Conservation (phyloP, 1,140 invertebrate genomes). For the Vanessa tameamea region DNA sequence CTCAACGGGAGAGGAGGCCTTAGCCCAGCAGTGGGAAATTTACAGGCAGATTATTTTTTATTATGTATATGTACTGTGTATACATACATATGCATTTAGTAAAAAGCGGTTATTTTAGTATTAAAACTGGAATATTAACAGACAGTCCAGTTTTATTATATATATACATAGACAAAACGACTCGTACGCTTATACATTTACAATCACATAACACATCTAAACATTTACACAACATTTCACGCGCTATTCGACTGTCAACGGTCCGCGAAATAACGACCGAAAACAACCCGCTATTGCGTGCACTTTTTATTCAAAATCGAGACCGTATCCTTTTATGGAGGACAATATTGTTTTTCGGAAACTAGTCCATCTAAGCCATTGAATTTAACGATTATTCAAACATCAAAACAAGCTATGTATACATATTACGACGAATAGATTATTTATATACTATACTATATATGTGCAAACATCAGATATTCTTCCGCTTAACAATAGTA, state of each 20-base stretch:
- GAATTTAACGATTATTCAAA: constrained; percentile 2
- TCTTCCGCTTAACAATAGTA: too few species aligned
- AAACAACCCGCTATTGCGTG: constrained; percentile 18
- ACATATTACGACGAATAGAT: not conserved
- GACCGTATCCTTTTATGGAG: not conserved
- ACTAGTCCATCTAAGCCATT: not conserved
- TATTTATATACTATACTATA: too few species aligned
- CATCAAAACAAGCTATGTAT: not conserved
- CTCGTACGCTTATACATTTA: not conserved
- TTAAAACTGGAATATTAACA: too few species aligned
- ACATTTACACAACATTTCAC: constrained; percentile 12
- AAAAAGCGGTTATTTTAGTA: too few species aligned
- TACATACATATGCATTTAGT: too few species aligned
- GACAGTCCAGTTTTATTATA: too few species aligned
- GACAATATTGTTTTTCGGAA: not conserved
- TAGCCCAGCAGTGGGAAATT: too few species aligned
- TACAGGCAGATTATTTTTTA: too few species aligned
- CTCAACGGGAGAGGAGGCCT: too few species aligned
- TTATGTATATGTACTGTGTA: too few species aligned
- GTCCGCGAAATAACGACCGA: constrained; percentile 17
- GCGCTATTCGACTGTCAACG: constrained; percentile 20
- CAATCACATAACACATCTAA: not conserved
- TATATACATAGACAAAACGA: too few species aligned
- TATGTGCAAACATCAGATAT: too few species aligned
- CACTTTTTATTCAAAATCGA: constrained; percentile 20